Percentiles rank a stretch among this genome's conserved stretches.
Evolutionary conservation across 1,140 invertebrate species (phyloP).

Genomic region (Philaenus spumarius): DNA sequence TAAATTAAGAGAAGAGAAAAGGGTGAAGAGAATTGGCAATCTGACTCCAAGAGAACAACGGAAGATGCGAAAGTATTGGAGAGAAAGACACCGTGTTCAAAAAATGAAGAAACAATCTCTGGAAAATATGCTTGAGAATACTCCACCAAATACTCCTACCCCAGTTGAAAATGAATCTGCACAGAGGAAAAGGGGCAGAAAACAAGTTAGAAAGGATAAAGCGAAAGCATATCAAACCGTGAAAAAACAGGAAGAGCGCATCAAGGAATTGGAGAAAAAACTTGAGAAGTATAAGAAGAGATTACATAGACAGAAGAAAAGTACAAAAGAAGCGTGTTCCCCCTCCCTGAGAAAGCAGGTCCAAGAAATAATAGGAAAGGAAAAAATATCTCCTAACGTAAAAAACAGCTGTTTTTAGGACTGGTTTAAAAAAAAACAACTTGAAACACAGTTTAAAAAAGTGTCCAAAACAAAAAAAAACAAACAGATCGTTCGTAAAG

Average conservation of each 20-base stretch:
- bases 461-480: no score
- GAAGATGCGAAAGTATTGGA: neutral
- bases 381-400: no score
- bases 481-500: no score
- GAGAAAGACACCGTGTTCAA: neutral
- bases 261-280: conserved; percentile 12
- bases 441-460: no score
- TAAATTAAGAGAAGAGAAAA: neutral
- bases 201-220: no score
- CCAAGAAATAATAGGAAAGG: no score
- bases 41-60: neutral
- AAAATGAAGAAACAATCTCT: neutral
- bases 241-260: neutral
- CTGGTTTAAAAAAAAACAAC: no score
- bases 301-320: no score
- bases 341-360: no score
- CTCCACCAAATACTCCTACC: neutral
- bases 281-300: neutral
- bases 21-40: neutral
- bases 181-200: neutral
- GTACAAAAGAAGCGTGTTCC: no score
- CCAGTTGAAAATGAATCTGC: neutral
- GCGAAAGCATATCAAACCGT: neutral
- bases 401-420: no score
- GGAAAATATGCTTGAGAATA: neutral